phyloP scores from a whole-genome alignment of 2,888 invertebrate species.

The Pseudococcus longispinus region DNA sequence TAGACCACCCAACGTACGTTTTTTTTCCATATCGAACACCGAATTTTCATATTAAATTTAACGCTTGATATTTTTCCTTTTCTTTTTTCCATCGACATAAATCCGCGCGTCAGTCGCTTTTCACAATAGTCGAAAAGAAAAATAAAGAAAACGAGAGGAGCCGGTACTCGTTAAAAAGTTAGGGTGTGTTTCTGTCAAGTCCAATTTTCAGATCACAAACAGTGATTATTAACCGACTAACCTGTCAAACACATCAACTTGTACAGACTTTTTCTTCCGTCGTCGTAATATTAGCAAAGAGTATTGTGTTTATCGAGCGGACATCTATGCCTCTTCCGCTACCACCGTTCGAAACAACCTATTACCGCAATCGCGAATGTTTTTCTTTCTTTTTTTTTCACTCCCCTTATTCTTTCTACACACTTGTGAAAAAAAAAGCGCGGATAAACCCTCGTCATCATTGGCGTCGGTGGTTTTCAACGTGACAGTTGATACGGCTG shows the following conservation, averaged over 20 bases:
- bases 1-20: no score
- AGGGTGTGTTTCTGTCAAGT: conserved; percentile 54
- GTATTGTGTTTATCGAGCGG: conserved; percentile 48
- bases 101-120: conserved; percentile 13
- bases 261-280: conserved; percentile 48
- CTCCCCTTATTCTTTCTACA: neutral
- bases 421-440: neutral
- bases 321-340: conserved; percentile 40
- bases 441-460: conserved; percentile 13
- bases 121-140: conserved; percentile 4
- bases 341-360: conserved; percentile 36
- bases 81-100: neutral
- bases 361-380: conserved; percentile 51
- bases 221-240: conserved; percentile 56
- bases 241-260: conserved; percentile 56
- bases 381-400: conserved; percentile 41
- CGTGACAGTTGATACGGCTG: conserved; percentile 9
- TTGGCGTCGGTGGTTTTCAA: neutral
- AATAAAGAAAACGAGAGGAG: conserved; percentile 38
- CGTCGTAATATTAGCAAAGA: conserved; percentile 48
- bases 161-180: conserved; percentile 49
- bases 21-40: no score
- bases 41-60: no score
- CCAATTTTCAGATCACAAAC: conserved; percentile 51
- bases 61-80: neutral